A percentile compares a stretch with the other conserved stretches of the same genome.
Conservation (phyloP, 2,113 vertebrate species). For the Semnornis frantzii region DNA sequence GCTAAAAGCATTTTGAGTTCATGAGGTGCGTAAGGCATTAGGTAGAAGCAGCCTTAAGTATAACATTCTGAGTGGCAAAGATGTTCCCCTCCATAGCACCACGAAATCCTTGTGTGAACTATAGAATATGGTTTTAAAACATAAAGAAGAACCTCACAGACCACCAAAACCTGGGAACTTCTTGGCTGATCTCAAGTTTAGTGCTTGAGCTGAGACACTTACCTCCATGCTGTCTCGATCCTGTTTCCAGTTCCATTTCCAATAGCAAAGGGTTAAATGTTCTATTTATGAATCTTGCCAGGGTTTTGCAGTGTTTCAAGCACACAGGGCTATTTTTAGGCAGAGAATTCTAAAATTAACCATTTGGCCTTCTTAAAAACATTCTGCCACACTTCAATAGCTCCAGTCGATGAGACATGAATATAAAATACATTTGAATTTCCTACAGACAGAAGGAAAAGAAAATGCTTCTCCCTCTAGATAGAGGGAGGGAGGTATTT, state of each 20-base stretch:
- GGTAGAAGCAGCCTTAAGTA: not conserved
- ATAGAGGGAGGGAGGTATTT: not conserved
- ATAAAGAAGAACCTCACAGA: not conserved
- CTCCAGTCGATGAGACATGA: slow-evolving; percentile 5
- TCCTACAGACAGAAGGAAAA: not conserved
- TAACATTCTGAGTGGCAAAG: not conserved
- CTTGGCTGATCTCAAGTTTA: not conserved
- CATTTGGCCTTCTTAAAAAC: not conserved
- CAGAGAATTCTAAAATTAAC: slow-evolving; percentile 30
- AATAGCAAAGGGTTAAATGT: not conserved
- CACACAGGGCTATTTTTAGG: not conserved
- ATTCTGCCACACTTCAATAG: not conserved
- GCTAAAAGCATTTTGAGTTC: not conserved
- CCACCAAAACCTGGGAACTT: not conserved
- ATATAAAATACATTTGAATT: slow-evolving; percentile 3
- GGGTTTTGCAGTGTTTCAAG: not conserved
- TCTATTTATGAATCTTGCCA: not conserved
- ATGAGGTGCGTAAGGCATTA: not conserved
- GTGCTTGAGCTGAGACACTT: not conserved
- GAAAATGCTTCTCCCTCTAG: not conserved
- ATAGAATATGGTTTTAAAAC: not conserved
- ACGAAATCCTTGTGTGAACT: not conserved
- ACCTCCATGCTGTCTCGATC: not conserved
- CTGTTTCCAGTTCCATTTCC: not conserved
- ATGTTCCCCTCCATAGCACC: not conserved